A percentile compares a stretch with the other conserved stretches of the same genome.
Evolutionary conservation across 2,888 invertebrate genomes (phyloP).

Genomic region (Pegoplata infirma): DNA sequence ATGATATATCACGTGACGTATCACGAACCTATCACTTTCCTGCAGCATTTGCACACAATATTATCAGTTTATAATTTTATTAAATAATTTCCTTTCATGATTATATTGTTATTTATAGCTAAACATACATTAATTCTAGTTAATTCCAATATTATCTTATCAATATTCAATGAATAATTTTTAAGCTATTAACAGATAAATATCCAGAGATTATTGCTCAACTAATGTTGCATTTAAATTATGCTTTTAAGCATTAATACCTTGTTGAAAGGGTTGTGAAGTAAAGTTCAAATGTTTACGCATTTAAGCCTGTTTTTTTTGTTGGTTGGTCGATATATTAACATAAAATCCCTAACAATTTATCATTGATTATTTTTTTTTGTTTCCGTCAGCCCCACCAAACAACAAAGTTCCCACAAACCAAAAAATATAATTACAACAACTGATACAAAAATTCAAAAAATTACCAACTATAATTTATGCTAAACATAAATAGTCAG

Average conservation of each 20-base stretch:
- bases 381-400: too few relatives aligned
- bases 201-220: neutral
- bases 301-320: neutral
- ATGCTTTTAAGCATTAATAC: neutral
- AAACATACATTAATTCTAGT: neutral
- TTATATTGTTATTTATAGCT: too few relatives aligned
- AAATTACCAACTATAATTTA: conserved; percentile 17
- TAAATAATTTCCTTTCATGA: too few relatives aligned
- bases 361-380: neutral
- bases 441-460: neutral
- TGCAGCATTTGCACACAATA: too few relatives aligned
- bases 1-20: too few relatives aligned
- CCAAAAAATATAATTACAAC: conserved; percentile 16
- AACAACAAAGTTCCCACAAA: neutral
- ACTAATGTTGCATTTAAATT: neutral
- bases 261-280: neutral
- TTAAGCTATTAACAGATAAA: neutral
- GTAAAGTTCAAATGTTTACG: neutral
- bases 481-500: conserved; percentile 5
- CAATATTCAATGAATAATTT: neutral
- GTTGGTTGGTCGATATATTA: too few relatives aligned
- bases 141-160: neutral
- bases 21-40: too few relatives aligned
- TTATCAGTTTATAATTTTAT: too few relatives aligned
- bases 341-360: neutral